Evolutionary conservation across 2,888 invertebrate species (phyloP), one percentile per base, ranked within the genome.

Genomic region (Philonicus albiceps): DNA sequence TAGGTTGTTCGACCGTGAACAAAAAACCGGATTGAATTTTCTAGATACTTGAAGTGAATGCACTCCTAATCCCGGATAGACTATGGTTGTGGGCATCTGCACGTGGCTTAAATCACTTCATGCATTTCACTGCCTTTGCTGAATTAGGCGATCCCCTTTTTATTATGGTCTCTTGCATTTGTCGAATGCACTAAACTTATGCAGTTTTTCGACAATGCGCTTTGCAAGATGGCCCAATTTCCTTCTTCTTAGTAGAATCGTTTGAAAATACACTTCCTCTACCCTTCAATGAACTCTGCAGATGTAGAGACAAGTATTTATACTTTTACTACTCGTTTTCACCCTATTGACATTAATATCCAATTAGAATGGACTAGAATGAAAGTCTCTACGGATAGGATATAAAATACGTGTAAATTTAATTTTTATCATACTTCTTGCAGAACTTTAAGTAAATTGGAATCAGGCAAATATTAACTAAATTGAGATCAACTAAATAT

Each of bases 1-100:
- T 49, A 31, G 80, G 53, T 80, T 80, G 22, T 49, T 80, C 80
- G 16, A 80, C 53, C 80, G 80, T 49, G 53, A 53, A 80, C 80
- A 49, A 80, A 80, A 80, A 80, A 80, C 31, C 80, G 80, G 80
- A 80, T 80, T 80, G 80, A 80, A 80, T 80, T 80, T 80, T 80
- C 49, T 49, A 40, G 53, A 40, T 80, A 49, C 49, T 53, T 34
- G 80, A 80, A 53, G 49, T 53, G 80, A 80, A 53, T 80, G 80
- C 80, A 80, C 49, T 80, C 49, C 49, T 80, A 80, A 80, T 80
- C 80, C 64, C 22, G 19, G 64, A 43, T 27, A 64, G 64, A 22
- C 8, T 22, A 11, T 64, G 64, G 64, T 64, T 8, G 11, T 64
- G 64, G 22, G 27, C 64, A 64, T 53, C 27, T 27, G 64, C 27